These are phyloP conservation scores for Ovibos moschatus DNA, from an alignment of 2,113 vertebrate species.

Conservation along the genomic window DNA sequence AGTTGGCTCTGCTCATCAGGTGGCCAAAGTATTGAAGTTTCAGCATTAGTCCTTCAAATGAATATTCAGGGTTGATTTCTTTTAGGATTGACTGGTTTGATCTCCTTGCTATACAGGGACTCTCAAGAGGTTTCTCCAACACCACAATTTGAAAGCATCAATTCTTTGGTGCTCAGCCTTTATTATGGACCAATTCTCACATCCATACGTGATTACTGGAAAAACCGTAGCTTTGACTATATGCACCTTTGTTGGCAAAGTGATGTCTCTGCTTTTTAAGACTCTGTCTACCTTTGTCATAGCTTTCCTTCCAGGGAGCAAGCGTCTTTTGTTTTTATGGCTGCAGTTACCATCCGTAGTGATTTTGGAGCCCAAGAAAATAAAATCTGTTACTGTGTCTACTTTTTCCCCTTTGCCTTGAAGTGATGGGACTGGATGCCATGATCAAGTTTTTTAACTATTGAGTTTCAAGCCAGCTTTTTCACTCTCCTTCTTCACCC, in stretches of 20 bases:
- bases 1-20: background rate
- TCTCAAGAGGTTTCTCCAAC: background rate
- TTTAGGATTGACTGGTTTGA: background rate
- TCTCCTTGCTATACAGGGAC: background rate
- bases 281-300: background rate
- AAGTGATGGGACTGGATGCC: background rate
- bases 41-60: background rate
- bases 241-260: background rate
- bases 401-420: background rate
- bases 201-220: background rate
- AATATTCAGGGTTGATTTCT: background rate
- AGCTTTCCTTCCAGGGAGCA: background rate
- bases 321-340: background rate
- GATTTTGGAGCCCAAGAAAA: background rate
- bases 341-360: background rate
- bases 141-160: background rate
- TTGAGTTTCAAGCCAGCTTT: background rate
- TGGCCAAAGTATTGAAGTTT: background rate
- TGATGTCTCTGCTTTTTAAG: background rate
- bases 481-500: background rate
- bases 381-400: background rate
- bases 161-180: background rate
- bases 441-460: background rate
- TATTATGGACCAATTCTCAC: background rate
- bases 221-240: background rate